phyloP scores from a whole-genome alignment of 2,797 vertebrate species.

The Avahi laniger region DNA sequence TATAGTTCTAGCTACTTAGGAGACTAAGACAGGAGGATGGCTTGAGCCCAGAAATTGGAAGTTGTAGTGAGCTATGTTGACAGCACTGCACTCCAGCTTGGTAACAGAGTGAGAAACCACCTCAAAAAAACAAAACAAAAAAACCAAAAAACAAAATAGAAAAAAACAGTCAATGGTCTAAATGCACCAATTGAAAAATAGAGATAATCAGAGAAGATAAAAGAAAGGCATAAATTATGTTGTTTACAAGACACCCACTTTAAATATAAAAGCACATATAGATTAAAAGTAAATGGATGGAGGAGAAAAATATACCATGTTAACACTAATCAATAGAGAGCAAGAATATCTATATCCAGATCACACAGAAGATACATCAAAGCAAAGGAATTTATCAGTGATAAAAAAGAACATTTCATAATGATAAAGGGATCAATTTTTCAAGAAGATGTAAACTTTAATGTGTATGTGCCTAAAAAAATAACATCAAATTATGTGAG shows the following conservation, averaged over 20 bases:
- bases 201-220: not conserved
- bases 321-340: not conserved
- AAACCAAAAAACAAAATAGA: too few relatives aligned
- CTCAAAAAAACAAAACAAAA: too few relatives aligned
- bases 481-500: not conserved
- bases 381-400: not conserved
- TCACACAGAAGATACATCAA: not conserved
- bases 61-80: too few relatives aligned
- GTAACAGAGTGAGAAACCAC: too few relatives aligned
- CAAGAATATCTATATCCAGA: not conserved
- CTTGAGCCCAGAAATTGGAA: too few relatives aligned
- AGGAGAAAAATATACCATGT: not conserved
- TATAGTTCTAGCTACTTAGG: too few relatives aligned
- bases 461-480: not conserved
- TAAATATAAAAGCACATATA: not conserved
- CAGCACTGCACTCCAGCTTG: too few relatives aligned
- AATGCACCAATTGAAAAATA: not conserved
- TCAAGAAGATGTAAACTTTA: not conserved
- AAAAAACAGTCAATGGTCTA: too few relatives aligned
- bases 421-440: not conserved
- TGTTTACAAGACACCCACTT: not conserved
- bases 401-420: not conserved
- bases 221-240: not conserved
- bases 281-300: not conserved
- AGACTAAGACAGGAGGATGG: too few relatives aligned